Evolutionary conservation across 2,113 vertebrate species (phyloP), one percentile per base, ranked within the genome.

Genomic region (Odontophorus gujanensis): DNA sequence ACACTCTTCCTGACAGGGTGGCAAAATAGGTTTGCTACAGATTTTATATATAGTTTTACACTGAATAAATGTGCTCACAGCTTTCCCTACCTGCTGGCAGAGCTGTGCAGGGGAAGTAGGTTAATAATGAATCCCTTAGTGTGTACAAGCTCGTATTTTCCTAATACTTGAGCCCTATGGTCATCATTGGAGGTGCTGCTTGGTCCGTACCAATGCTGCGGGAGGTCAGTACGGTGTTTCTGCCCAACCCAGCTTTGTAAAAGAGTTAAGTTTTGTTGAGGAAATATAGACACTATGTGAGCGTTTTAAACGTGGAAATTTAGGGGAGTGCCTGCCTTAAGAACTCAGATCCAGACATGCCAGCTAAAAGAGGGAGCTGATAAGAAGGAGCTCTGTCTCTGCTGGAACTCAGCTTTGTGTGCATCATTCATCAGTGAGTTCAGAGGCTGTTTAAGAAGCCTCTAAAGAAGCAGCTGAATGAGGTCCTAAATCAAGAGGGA

Each of bases 1-100:
- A 30, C 2, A 1, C 0, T 3, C 58, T 62, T 66, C 62, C 40
- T 53, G 4, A 13, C 21, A 48, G 40, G 24, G 21, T 34, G 55
- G 9, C 26, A 47, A 55, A 86, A 32, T 9, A 51, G 55, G 72
- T 89, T 45, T 58, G 36, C 0, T 50, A 5, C 2, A 0, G 36
- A 4, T 36, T 65, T 82, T 81, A 45, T 45, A 22, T 67, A 24
- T 25, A 43, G 51, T 61, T 86, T 84, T 17, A 12, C 11, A 0
- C 18, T 66, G 84, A 82, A n/a, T 91, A 43, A 74, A 71, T 18
- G 30, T 80, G 74, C 45, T 94, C 38, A 3, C 1, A 1, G 8
- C 67, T 87, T 87, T 47, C 19, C 51, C 21, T 50, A 6, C 15
- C 13, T 80, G 79, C 58, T 76, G 78, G 12, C 0, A 0, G 81